Conservation (phyloP, 1,140 invertebrate genomes). For the Carposina sasakii region DNA sequence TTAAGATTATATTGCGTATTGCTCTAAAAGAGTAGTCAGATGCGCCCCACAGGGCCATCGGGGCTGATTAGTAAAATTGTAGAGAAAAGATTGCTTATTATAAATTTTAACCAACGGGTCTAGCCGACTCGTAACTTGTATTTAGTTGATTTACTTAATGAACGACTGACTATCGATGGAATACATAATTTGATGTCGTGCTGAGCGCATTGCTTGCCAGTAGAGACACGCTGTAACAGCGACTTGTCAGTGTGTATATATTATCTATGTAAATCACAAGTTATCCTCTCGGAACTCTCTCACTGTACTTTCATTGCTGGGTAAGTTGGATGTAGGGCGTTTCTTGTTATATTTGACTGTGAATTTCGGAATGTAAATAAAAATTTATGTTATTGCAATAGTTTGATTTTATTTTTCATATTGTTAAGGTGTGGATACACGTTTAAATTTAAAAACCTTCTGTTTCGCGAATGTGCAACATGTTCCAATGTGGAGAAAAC, state of each 20-base stretch:
- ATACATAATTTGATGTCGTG: constrained; percentile 14
- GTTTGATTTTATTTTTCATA: constrained; percentile 23
- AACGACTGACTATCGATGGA: constrained; percentile 30
- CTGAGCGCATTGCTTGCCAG: constrained; percentile 6
- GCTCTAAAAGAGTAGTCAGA: constrained; percentile 37
- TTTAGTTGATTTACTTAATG: constrained; percentile 22
- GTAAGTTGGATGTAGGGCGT: constrained; percentile 38
- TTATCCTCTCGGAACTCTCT: constrained; percentile 17
- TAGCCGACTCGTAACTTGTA: constrained; percentile 25
- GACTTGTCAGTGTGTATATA: constrained; percentile 26
- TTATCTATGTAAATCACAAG: constrained; percentile 39
- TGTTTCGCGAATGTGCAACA: neutral
- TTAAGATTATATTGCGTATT: constrained; percentile 42
- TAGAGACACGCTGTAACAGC: constrained; percentile 15
- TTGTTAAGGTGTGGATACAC: constrained; percentile 12
- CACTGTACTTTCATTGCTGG: constrained; percentile 42
- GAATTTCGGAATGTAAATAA: constrained; percentile 69
- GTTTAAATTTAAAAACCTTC: neutral
- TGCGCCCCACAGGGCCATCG: constrained; percentile 19
- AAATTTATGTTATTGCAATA: constrained; percentile 65
- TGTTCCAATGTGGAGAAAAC: neutral
- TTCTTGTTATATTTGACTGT: constrained; percentile 63
- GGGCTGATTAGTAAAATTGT: constrained; percentile 28
- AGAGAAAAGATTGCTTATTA: constrained; percentile 26
- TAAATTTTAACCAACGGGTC: constrained; percentile 50